Evolutionary conservation across 2,113 vertebrate genomes (phyloP), one percentile per base, ranked within the genome.

Genomic region (Phaethon lepturus): DNA sequence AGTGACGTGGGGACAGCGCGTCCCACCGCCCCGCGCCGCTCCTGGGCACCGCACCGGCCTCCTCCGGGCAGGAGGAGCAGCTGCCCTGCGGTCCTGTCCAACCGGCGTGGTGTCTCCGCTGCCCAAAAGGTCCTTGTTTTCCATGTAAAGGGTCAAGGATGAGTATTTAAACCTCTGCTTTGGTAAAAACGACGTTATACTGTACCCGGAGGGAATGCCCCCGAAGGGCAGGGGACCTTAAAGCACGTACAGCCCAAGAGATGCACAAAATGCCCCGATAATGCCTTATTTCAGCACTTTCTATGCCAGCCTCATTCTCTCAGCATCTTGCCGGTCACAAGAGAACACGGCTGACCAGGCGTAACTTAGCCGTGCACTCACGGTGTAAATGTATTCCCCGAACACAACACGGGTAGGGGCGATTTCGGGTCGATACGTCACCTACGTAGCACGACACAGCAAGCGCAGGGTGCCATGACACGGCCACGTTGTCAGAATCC

Each of bases 61-160:
- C 52, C 52, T 16, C 33, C 52, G 1, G n/a, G 1, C 3, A 66
- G 42, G 23, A 67, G 42, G 9, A 50, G 63, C 19, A 7, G 71
- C 55, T 47, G 33, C 63, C 63, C 31, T 1, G 6, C 2, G 2
- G 23, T 1, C 28, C 53, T 24, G 26, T 7, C 68, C 9, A 22
- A 23, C 15, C 13, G 6, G 11, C 8, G 2, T 0, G 15, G 16
- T 3, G 18, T 25, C 60, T 25, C 49, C 28, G 0, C 18, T 23
- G 15, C 64, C 55, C 33, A 7, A 13, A 47, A 22, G 13, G 55
- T 5, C 2, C 35, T 20, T 10, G 31, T 53, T 33, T 35, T 26
- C 55, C 44, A 42, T 11, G 7, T 4, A 12, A n/a, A n/a, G 55
- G 45, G 47, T 55, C 53, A 40, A 35, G 23, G 47, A 33, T 24